These are phyloP conservation scores for Galaxea fascicularis DNA, from an alignment of 92 coral and sea anemone species.

Conservation along the genomic window DNA sequence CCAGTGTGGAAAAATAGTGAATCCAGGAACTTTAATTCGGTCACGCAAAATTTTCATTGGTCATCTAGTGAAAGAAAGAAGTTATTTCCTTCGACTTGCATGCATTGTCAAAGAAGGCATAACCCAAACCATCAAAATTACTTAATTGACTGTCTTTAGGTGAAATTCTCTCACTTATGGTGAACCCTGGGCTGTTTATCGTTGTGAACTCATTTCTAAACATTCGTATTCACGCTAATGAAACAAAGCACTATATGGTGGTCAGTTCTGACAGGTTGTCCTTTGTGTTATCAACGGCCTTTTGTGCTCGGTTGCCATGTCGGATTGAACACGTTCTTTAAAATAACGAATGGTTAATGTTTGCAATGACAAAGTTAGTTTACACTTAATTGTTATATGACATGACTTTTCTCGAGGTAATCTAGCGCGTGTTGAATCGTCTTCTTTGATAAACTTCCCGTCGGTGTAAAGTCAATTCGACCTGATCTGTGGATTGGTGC, in stretches of 20 bases:
- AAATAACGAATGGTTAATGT: constrained; percentile 35
- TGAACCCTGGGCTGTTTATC: constrained; percentile 25
- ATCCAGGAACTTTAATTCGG: no score
- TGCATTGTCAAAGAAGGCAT: not conserved
- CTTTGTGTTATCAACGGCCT: constrained; percentile 67
- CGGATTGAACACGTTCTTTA: constrained; percentile 44
- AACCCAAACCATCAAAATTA: not conserved
- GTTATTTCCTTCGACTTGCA: not conserved
- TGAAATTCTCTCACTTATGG: constrained; percentile 29
- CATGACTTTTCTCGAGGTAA: not conserved
- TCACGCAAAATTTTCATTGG: no score
- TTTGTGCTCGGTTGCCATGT: constrained; percentile 61
- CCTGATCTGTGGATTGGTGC: not conserved
- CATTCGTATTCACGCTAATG: constrained; percentile 46
- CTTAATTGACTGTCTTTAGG: constrained; percentile 20
- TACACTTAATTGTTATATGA: constrained; percentile 29
- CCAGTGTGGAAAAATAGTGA: no score
- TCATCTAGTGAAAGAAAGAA: not conserved
- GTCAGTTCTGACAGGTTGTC: constrained; percentile 43
- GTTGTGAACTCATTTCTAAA: constrained; percentile 44
- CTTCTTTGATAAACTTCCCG: not conserved
- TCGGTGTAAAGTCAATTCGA: not conserved
- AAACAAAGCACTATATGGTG: constrained; percentile 54
- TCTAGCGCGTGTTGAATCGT: constrained; percentile 21
- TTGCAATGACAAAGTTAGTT: constrained; percentile 30